Base-by-base conservation (phyloP, 2,113 vertebrate genomes). In the Oryctolagus cuniculus region DNA sequence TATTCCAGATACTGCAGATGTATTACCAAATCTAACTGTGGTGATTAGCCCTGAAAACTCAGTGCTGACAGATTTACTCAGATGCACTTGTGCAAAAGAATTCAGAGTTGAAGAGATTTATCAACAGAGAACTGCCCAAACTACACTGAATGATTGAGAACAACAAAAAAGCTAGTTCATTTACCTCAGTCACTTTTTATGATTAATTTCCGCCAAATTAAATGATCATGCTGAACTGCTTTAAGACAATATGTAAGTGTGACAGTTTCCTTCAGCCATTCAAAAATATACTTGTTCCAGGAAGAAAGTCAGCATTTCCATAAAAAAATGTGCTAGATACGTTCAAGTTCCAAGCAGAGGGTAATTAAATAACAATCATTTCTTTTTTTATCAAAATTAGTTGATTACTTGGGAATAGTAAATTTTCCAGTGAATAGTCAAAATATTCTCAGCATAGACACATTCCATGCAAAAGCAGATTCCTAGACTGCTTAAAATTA, bases 341-440 rank as follows among this genome's bases (percentile, higher is more conserved):
- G 9, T 87, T 79, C 69, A 74, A 51, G 8, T 85, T 53, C 92
- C 27, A 88, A 70, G 89, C 19, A 58, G 16, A 96, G 72, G 66
- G 90, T 91, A 89, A 97, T 74, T 86, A 78, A 98, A 96, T 94
- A 92, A 95, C 67, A 93, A 29, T 27, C 8, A 85, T 63, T 94
- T 94, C 75, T 70, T 91, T 63, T 93, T 94, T 81, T 70, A 90
- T 83, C 63, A 95, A 96, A 93, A 80, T 91, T 92, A 96, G 21
- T 93, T 96, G 63, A 82, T 81, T 89, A 22, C 27, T 95, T 38
- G 44, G 84, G 66, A 89, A 29, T 80, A 19, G 84, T 93, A 97
- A 88, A 92, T 61, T 96, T 93, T 96, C 69, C 67, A 80, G 7
- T n/a, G 72, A 63, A 83, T 63, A 95, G 27, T 74, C 63, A 90